Evolutionary conservation across 2,888 invertebrate genomes (phyloP), one percentile per base, ranked within the genome.

Genomic region (Callyntrura sp.): DNA sequence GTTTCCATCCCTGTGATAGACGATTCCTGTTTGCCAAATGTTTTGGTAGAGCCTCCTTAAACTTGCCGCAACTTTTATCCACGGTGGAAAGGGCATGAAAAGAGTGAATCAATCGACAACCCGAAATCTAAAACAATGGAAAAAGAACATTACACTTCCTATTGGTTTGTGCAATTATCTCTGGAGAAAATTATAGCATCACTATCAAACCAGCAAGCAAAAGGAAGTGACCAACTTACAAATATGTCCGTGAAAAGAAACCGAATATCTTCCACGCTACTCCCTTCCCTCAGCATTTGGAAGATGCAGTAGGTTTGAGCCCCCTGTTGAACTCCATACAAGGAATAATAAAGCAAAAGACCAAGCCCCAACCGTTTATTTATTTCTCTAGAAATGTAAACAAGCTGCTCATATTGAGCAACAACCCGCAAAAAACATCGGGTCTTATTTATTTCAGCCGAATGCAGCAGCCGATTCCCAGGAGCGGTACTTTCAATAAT

Each of bases 251-350:
- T 82, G 9, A 82, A 23, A 1, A 82, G 23, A 14, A 82, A 23
- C 48, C 45, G 45, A 3, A 82, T 11, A 45, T 82, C 82, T 2
- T 3, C 8, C 3, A 82, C 2, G 4, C 20, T 23, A 1, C 23
- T 65, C 0, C 65, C 82, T 20, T 17, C 45, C n/a, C 82, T 28
- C 8, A 82, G 9, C 0, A 62, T 0, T 20, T 12, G 2, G 28
- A 82, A 82, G 5, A 43, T 20, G 35, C 17, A 45, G 17, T 82
- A 82, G 1, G 82, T 82, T 48, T 82, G 17, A 0, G 65, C 35
- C 1, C 20, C 65, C 45, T 82, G 82, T 45, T 82, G 82, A 4
- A n/a, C 82, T 3, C 9, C n/a, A 65, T 45, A 82, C 4, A 82
- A 23, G 0, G 35, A 9, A 20, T 65, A 65, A 23, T 65, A 82